Evolutionary conservation across 2,113 vertebrate species (phyloP).

Genomic region (Thymallus thymallus): DNA sequence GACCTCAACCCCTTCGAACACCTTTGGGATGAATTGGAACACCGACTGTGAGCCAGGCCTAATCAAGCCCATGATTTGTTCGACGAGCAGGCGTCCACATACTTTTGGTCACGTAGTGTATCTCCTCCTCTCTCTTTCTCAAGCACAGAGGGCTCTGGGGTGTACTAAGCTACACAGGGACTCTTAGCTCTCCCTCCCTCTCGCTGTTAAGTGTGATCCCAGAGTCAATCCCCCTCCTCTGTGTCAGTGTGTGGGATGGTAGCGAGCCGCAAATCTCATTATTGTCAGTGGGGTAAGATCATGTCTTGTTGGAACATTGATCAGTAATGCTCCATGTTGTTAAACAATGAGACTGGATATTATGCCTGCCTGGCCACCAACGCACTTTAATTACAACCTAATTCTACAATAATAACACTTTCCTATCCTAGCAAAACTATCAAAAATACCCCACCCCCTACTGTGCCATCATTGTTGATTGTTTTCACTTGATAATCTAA

Average conservation of each 20-base stretch:
- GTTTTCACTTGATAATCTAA: too few species aligned
- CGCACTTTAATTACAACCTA: neutral
- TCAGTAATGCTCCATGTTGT: neutral
- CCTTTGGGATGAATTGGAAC: too few species aligned
- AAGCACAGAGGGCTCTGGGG: neutral
- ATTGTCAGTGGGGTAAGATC: conserved; percentile 10
- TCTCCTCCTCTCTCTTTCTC: neutral
- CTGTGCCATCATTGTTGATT: too few species aligned
- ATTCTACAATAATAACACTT: neutral
- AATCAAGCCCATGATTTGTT: too few species aligned
- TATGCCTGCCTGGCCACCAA: neutral
- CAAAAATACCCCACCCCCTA: neutral
- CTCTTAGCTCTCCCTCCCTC: neutral
- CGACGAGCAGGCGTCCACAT: too few species aligned
- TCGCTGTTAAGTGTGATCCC: neutral
- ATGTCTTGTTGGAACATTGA: neutral
- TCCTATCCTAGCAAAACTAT: neutral
- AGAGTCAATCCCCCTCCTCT: neutral
- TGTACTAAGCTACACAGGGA: neutral
- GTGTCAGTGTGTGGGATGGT: neutral
- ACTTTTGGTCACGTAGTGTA: too few species aligned
- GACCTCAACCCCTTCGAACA: too few species aligned
- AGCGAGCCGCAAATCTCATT: conserved; percentile 3
- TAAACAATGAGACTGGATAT: neutral
- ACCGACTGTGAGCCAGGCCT: too few species aligned